Evolutionary conservation across 2,888 invertebrate species (phyloP), one percentile per base, ranked within the genome.

Genomic region (Coronaproctus castanopsis): DNA sequence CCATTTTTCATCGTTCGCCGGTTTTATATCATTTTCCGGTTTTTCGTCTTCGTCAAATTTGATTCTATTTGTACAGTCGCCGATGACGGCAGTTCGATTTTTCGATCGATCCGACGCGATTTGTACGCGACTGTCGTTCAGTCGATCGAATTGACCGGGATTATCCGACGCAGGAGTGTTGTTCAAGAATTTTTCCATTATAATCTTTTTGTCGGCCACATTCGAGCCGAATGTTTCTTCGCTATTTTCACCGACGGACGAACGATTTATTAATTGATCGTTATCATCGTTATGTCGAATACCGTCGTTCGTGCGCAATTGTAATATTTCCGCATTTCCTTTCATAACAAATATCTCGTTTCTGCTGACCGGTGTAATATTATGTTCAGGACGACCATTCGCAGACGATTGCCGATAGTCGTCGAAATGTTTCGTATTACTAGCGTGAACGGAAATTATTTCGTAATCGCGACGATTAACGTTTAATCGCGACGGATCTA

Each of bases 151-250:
- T 58, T 63, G 57, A 58, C 54, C 57, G 5, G 61, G 51, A 36
- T 36, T 36, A 8, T 8, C 14, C 36, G 14, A 5, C 36, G 36
- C 8, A 36, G 36, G 36, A 5, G 36, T 36, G 70, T 89, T 88
- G 68, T 87, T 83, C 64, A 89, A 89, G 69, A 87, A 89, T 58
- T 88, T 74, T 65, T 83, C 79, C 80, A 89, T 82, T 2, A 90
- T 73, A 64, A 88, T 81, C 68, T 88, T 85, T 73, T 90, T 90
- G 66, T 82, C 83, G 65, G 83, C 82, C 18, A 82, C 79, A 58
- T 60, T 57, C 3, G 54, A 57, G 14, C 5, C 54, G 5, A 36
- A 5, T 14, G 8, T 36, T 36, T 36, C 36, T 14, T 5, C 8
- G 22, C 54, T 58, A 1, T 53, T 53, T 1, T 53, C 52, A 10